Evolutionary conservation across 1,140 invertebrate genomes (phyloP), one percentile per base, ranked within the genome.

Genomic region (Nasonia vitripennis): DNA sequence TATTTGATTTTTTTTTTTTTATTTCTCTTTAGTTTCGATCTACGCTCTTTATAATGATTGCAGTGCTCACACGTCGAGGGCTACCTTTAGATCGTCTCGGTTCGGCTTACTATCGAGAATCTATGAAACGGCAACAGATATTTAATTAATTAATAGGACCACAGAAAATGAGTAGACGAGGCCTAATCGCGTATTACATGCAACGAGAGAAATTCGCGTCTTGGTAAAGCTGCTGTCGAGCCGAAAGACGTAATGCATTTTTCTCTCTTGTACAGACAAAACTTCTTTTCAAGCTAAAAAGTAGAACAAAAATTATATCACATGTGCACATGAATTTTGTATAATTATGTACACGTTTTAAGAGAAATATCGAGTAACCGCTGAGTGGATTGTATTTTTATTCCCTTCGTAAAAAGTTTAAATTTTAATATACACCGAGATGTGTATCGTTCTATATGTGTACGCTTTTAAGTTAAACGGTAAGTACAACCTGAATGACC

Each of bases 131-230:
- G 11, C 14, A 17, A 51, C 11, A 51, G 14, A 51, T 51, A 51
- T 51, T 51, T 51, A 51, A 14, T 3, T 51, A 51, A 78, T 85
- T 31, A 55, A 62, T 62, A 77, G 41, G 79, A 62, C 71, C 31
- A 85, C 73, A 88, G 74, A 71, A 86, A 74, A 86, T 78, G 85
- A 89, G 89, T 90, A 89, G 89, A 88, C 86, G 86, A 89, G 88
- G 88, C 89, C 89, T 90, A 90, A 89, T 86, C 74, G 84, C 82
- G 55, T 62, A 17, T 62, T 20, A n/a, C 17, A 83, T 67, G 34
- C 37, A 78, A 78, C 68, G 55, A 68, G 23, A 89, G 83, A 87
- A 89, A 87, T 87, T 87, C 85, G 3, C 85, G 74, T 87, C 87
- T 88, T 67, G 74, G 62, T 7, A 87, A 85, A 55, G 3, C 17